Base-by-base conservation (phyloP, 1,140 invertebrate species). In the Lethocerus indicus region DNA sequence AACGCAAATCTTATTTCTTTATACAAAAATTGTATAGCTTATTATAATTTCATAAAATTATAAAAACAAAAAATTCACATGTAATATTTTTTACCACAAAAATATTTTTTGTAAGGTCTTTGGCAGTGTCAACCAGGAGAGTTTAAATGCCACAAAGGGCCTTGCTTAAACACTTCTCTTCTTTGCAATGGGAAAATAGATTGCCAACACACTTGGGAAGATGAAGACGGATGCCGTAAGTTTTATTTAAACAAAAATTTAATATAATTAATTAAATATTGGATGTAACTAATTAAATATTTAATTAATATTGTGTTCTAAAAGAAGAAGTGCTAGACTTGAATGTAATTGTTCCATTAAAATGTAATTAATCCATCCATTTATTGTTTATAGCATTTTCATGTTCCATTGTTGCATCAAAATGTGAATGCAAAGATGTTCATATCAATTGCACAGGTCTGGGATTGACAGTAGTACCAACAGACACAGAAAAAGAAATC, bases 161-260 rank as follows among this genome's bases (percentile, higher is more conserved):
- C 63, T 9, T 63, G 64, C 50, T 45, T 66, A 3, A 51, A 62
- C 49, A 44, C 24, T 13, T 58, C 52, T 14, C 43, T 61, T 7
- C 49, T 60, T 5, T 71, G 70, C 57, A 60, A 71, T 51, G 55
- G 50, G 5, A 52, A 54, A 12, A 53, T 63, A 5, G 68, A 71
- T 53, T 71, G 70, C 43, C 50, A 53, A 2, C 58, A 58, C n/a
- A 63, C 66, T 2, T 66, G 65, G 64, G 59, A 57, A 7, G 66
- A 68, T 50, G 66, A 68, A 52, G 61, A 66, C 41, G 54, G 54
- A 24, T 68, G 66, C 50, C 49, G 57, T 59, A 48, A 51, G 55
- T 51, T 29, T 29, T 46, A 24, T 43, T 43, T 24, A 5, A 16
- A 4, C 2, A 24, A 23, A 36, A 1, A 21, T 47, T 24, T 1